Evolutionary conservation across 2,113 vertebrate genomes (phyloP).

Genomic region (Xyliphius kryptos): DNA sequence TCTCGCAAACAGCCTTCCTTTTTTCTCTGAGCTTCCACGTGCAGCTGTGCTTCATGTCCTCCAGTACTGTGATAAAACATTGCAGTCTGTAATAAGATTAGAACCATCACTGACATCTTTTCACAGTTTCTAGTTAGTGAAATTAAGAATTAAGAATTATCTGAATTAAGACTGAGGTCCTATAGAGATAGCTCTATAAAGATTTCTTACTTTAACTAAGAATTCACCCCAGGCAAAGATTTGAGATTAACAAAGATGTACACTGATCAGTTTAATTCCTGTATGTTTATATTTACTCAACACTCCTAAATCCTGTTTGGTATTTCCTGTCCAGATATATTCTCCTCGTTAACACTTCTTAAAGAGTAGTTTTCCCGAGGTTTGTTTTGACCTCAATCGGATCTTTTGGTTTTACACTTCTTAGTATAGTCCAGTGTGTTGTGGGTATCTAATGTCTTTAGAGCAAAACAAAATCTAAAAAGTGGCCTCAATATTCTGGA

Average conservation of each 20-base stretch:
- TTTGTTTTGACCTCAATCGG: slow-evolving; percentile 33
- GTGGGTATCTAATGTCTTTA: slow-evolving; percentile 35
- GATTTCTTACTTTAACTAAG: slow-evolving; percentile 22
- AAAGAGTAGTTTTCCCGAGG: slow-evolving; percentile 6
- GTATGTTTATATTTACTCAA: slow-evolving; percentile 26
- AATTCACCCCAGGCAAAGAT: slow-evolving; percentile 12
- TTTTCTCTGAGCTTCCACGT: slow-evolving; percentile 37
- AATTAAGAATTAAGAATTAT: no score
- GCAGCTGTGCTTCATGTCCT: slow-evolving; percentile 38
- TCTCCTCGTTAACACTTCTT: slow-evolving; percentile 12
- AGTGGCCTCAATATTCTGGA: slow-evolving; percentile 22
- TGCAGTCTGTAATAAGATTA: slow-evolving; percentile 16
- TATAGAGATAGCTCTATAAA: no score
- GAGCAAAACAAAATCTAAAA: slow-evolving; percentile 33
- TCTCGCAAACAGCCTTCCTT: no score
- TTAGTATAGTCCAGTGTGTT: slow-evolving; percentile 28
- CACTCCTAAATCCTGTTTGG: slow-evolving; percentile 22
- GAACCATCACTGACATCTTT: slow-evolving; percentile 2
- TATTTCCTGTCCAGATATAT: slow-evolving; percentile 13
- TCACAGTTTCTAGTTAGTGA: slow-evolving; percentile 5
- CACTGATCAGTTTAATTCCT: slow-evolving; percentile 20
- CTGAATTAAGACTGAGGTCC: no score
- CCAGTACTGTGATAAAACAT: slow-evolving; percentile 34
- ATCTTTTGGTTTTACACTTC: slow-evolving; percentile 30
- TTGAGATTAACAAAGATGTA: slow-evolving; percentile 25